Evolutionary conservation across 2,113 vertebrate species (phyloP).

Genomic region (Chaetops frenatus): DNA sequence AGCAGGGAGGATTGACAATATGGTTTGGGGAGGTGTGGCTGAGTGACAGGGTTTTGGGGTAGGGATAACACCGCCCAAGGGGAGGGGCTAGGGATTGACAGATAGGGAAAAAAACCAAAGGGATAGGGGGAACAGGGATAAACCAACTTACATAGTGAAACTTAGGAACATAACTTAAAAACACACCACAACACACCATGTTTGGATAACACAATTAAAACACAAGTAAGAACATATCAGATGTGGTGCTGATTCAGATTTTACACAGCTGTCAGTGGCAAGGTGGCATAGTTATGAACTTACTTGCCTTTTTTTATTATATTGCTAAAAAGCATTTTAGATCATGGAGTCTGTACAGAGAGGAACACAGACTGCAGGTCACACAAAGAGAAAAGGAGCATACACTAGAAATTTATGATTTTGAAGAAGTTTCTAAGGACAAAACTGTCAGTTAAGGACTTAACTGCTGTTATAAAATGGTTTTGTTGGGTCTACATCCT

Average conservation of each 20-base stretch:
- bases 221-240: not conserved
- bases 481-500: not conserved
- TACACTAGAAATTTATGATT: not conserved
- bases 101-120: no score
- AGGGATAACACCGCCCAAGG: no score
- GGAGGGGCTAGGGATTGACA: no score
- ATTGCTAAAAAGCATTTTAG: not conserved
- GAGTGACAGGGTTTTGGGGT: no score
- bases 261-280: not conserved
- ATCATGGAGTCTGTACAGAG: not conserved
- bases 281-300: not conserved
- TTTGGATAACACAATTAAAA: not conserved
- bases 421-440: not conserved
- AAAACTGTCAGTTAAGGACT: not conserved
- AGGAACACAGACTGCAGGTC: not conserved
- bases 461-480: not conserved
- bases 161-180: no score
- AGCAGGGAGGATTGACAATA: no score
- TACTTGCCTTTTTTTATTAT: not conserved
- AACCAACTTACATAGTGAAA: no score
- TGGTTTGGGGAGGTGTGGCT: no score
- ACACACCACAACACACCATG: no score
- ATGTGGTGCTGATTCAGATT: not conserved
- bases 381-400: not conserved
- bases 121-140: no score